phyloP scores from a whole-genome alignment of 2,888 invertebrate species.

The Rosalia funebris region DNA sequence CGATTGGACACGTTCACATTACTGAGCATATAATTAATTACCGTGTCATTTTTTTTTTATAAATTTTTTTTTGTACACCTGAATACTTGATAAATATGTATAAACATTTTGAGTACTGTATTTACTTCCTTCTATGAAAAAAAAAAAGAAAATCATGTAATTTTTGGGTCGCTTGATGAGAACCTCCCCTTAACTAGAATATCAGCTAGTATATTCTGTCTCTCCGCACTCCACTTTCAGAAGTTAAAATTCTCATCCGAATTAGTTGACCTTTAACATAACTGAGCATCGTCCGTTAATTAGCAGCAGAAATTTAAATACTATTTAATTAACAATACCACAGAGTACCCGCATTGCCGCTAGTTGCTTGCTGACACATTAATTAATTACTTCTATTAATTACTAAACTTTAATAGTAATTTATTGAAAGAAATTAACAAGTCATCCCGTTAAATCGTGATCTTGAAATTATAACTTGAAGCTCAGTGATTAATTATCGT shows the following conservation, averaged over 20 bases:
- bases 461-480: slow-evolving; percentile 43
- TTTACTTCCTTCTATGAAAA: no score
- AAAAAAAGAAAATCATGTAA: no score
- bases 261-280: slow-evolving; percentile 29
- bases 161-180: no score
- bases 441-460: slow-evolving; percentile 45
- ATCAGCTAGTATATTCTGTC: no score
- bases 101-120: no score
- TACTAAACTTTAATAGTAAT: slow-evolving; percentile 48
- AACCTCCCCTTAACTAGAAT: no score
- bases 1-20: no score
- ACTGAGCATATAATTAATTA: no score
- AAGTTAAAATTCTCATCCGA: slow-evolving; percentile 1
- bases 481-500: slow-evolving; percentile 47
- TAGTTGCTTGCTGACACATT: slow-evolving; percentile 49
- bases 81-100: no score
- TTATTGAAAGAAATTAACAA: slow-evolving; percentile 42
- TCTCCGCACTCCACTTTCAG: no score
- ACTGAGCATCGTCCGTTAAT: slow-evolving; percentile 25
- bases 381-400: slow-evolving; percentile 52
- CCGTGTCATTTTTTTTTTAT: no score
- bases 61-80: no score
- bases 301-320: slow-evolving; percentile 32
- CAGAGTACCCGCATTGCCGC: slow-evolving; percentile 27
- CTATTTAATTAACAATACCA: slow-evolving; percentile 34